Evolutionary conservation across 2,113 vertebrate species (phyloP).

Genomic region (Callaeas wilsoni): DNA sequence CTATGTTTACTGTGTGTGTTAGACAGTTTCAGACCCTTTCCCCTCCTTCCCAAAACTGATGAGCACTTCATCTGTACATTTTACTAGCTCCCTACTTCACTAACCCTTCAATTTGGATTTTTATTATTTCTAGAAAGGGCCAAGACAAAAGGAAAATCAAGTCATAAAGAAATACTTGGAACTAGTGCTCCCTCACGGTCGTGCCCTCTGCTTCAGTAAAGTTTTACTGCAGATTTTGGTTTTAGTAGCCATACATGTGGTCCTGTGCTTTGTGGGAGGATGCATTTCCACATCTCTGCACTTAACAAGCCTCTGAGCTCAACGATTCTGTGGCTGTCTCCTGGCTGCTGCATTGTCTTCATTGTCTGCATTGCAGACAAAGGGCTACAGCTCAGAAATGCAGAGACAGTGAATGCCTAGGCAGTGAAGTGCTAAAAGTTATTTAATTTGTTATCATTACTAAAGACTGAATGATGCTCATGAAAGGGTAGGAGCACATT

Average conservation of each 20-base stretch:
- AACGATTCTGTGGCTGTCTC: not conserved
- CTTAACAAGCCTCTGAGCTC: not conserved
- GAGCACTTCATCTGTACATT: not conserved
- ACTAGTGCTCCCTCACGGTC: not conserved
- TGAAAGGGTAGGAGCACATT: not conserved
- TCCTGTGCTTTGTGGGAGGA: not conserved
- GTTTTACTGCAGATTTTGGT: not conserved
- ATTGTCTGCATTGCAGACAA: not conserved
- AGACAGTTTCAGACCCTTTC: not conserved
- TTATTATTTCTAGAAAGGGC: not conserved
- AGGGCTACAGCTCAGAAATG: not conserved
- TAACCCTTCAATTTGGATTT: slow-evolving; percentile 6
- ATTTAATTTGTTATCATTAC: not conserved
- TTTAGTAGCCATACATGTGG: not conserved
- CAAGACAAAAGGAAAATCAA: slow-evolving; percentile 9
- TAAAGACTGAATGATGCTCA: not conserved
- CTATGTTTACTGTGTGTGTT: slow-evolving; percentile 49
- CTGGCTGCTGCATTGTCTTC: not conserved
- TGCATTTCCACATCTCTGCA: not conserved
- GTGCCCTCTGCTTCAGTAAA: not conserved
- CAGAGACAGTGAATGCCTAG: not conserved
- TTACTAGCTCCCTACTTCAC: not conserved
- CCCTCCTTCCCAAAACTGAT: not conserved
- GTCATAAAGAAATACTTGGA: not conserved
- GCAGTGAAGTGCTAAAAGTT: not conserved